phyloP scores from a whole-genome alignment of 1,140 invertebrate genomes.

The Prorops nasuta region DNA sequence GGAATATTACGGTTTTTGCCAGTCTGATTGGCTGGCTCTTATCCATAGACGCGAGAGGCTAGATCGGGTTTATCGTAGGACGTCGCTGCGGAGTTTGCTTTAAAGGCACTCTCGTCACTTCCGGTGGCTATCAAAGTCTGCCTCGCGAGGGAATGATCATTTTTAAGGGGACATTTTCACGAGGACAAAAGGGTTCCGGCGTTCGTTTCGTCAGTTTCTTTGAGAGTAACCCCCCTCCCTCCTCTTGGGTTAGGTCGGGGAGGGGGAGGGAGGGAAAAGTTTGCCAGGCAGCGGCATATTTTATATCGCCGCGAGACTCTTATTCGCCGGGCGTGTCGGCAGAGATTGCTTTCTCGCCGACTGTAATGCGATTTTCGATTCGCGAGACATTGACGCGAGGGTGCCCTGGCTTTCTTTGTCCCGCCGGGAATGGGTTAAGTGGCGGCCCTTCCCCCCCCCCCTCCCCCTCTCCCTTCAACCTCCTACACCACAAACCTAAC shows the following conservation, averaged over 20 bases:
- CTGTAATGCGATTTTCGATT: slow-evolving; percentile 37
- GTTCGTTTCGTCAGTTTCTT: no score
- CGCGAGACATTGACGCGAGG: slow-evolving; percentile 22
- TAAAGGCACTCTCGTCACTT: slow-evolving; percentile 33
- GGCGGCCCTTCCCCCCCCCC: no score
- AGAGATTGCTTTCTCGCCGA: slow-evolving; percentile 43
- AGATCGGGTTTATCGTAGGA: slow-evolving; percentile 12
- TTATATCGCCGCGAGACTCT: slow-evolving; percentile 29
- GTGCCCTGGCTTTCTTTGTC: slow-evolving; percentile 24
- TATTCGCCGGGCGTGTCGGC: slow-evolving; percentile 14
- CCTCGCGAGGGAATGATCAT: slow-evolving; percentile 33
- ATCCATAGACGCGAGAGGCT: no score
- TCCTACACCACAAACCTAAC: no score
- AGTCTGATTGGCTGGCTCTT: no score
- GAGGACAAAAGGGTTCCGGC: slow-evolving; percentile 43
- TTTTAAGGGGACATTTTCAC: slow-evolving; percentile 34
- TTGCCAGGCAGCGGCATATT: slow-evolving; percentile 37
- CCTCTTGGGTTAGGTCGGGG: no score
- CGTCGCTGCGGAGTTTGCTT: slow-evolving; percentile 21
- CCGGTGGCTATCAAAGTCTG: slow-evolving; percentile 34
- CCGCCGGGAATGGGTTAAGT: slow-evolving; percentile 29
- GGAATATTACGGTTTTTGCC: no score
- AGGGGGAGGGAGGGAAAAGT: no score
- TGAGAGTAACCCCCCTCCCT: slow-evolving; percentile 11
- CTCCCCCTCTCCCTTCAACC: no score